Percentiles rank a stretch among this genome's conserved stretches.
phyloP scores from a whole-genome alignment of 2,797 vertebrate species.

The Triplophysa bombifrons region DNA sequence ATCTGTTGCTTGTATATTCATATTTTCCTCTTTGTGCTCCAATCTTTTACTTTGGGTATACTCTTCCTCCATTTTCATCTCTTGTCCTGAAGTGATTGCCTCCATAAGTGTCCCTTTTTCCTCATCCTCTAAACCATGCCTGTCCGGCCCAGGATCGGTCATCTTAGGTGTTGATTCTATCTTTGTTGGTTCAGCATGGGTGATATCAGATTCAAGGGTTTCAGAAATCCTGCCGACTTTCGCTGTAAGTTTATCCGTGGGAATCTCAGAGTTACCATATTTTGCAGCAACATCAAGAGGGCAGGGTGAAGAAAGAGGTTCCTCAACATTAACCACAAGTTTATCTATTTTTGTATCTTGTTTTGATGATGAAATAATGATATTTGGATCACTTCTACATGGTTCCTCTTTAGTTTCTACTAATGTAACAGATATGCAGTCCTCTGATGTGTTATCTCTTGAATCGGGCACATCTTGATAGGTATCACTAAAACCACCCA shows the following conservation, averaged over 20 bases:
- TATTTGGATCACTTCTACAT: background rate
- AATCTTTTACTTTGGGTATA: background rate
- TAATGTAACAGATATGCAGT: background rate
- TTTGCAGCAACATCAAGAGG: background rate
- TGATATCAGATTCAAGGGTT: background rate
- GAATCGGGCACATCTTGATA: slow-evolving; percentile 2
- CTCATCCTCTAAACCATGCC: background rate
- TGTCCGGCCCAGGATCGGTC: background rate
- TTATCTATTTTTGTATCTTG: slow-evolving; percentile 7
- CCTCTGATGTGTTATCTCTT: slow-evolving; percentile 2
- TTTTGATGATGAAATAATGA: background rate
- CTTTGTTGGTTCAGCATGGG: background rate
- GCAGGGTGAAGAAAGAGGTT: background rate
- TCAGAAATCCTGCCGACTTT: background rate
- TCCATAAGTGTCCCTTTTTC: background rate
- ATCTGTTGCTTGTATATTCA: background rate
- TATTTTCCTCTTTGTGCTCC: background rate
- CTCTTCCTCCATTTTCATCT: background rate
- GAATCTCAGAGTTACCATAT: background rate
- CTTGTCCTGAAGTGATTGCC: background rate
- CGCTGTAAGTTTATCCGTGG: slow-evolving; percentile 13
- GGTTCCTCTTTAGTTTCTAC: background rate
- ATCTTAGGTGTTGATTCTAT: background rate
- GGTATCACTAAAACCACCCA: slow-evolving; percentile 1
- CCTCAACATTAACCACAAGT: background rate